phyloP scores from a whole-genome alignment of 92 coral and sea anemone genomes.

The Hydrozoanthus gracilis region DNA sequence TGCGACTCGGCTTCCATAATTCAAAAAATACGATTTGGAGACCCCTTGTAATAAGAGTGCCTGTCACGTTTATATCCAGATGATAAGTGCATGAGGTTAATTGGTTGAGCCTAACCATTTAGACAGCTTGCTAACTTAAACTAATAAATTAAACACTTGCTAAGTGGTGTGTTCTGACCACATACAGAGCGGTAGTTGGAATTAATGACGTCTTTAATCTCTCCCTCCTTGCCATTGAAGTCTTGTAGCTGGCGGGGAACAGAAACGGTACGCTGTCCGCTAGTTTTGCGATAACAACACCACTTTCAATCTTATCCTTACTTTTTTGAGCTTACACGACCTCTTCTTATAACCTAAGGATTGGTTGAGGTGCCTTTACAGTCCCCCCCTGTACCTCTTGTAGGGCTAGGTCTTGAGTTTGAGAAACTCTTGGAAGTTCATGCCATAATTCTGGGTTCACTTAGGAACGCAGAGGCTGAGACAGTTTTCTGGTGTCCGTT shows the following conservation, averaged over 20 bases:
- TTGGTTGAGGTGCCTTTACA: neutral
- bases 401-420: neutral
- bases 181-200: neutral
- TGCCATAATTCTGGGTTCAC: conserved; percentile 5
- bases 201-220: neutral
- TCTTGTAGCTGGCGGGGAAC: neutral
- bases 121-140: neutral
- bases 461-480: neutral
- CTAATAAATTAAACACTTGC: neutral
- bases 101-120: neutral
- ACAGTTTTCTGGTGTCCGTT: neutral
- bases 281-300: neutral
- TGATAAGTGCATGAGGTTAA: neutral
- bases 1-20: too few species aligned
- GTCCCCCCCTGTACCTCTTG: neutral
- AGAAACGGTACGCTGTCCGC: neutral
- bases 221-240: conserved; percentile 6
- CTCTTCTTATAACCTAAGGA: neutral
- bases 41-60: too few species aligned
- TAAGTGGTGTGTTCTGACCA: neutral
- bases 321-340: neutral
- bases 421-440: neutral
- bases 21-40: too few species aligned
- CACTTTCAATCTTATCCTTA: neutral
- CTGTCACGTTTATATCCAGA: too few species aligned